Evolutionary conservation across 2,113 vertebrate genomes (phyloP).

Genomic region (Zapornia atra): DNA sequence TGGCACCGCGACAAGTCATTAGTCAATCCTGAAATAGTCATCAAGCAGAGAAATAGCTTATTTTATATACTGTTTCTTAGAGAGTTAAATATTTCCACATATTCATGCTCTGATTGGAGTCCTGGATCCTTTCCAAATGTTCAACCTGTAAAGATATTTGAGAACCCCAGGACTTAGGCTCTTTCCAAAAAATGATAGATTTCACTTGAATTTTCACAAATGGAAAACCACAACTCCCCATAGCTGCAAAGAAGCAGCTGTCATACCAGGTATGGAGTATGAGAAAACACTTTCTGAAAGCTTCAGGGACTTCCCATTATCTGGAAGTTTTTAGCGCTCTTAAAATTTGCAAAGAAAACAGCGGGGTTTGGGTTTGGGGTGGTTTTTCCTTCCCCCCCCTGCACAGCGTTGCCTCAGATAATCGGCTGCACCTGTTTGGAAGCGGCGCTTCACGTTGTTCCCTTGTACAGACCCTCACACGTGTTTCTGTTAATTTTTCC

Average conservation of each 20-base stretch:
- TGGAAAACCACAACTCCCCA: slow-evolving; percentile 73
- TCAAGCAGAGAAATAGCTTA: slow-evolving; percentile 67
- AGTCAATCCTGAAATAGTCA: slow-evolving; percentile 74
- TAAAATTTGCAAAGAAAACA: slow-evolving; percentile 67
- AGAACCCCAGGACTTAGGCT: slow-evolving; percentile 66
- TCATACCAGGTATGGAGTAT: slow-evolving; percentile 67
- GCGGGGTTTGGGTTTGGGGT: neutral
- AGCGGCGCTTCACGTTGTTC: slow-evolving; percentile 34
- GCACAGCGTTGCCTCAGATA: slow-evolving; percentile 55
- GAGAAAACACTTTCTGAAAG: slow-evolving; percentile 75
- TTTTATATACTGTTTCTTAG: slow-evolving; percentile 75
- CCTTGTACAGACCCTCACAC: slow-evolving; percentile 27
- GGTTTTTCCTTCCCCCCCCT: slow-evolving; percentile 1
- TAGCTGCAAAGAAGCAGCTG: slow-evolving; percentile 72
- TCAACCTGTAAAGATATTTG: slow-evolving; percentile 78
- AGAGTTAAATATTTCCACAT: slow-evolving; percentile 75
- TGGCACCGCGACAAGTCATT: slow-evolving; percentile 69
- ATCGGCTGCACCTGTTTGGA: slow-evolving; percentile 76
- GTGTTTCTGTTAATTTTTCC: slow-evolving; percentile 67
- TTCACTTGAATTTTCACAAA: slow-evolving; percentile 77
- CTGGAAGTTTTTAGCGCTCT: slow-evolving; percentile 72
- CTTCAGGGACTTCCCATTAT: slow-evolving; percentile 74
- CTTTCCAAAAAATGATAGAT: slow-evolving; percentile 72
- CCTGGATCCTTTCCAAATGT: slow-evolving; percentile 73
- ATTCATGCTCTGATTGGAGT: slow-evolving; percentile 71